Evolutionary conservation across 2,888 invertebrate species (phyloP).

Genomic region (Caenorhabditis afra): DNA sequence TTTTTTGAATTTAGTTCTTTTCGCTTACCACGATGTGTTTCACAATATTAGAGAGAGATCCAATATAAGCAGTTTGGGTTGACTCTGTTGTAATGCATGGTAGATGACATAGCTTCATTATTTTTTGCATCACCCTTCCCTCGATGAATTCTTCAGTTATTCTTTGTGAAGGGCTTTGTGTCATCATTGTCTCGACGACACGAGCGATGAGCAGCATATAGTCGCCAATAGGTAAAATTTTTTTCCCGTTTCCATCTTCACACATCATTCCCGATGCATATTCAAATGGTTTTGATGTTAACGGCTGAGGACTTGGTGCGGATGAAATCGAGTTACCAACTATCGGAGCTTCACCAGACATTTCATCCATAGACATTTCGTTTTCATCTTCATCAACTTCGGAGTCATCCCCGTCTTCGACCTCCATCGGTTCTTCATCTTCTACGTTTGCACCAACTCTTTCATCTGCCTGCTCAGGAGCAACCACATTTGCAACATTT

Average conservation of each 20-base stretch:
- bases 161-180: constrained; percentile 59
- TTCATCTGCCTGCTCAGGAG: constrained; percentile 39
- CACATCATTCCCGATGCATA: constrained; percentile 63
- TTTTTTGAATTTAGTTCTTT: no score
- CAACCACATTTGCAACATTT: constrained; percentile 1
- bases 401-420: constrained; percentile 55
- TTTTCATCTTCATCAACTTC: constrained; percentile 66
- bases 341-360: constrained; percentile 48
- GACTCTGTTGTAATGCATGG: constrained; percentile 49
- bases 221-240: constrained; percentile 73
- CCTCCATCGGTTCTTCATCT: constrained; percentile 45
- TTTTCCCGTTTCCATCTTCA: constrained; percentile 57
- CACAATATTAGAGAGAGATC: constrained; percentile 66
- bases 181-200: constrained; percentile 70
- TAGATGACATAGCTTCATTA: constrained; percentile 57
- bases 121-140: constrained; percentile 55
- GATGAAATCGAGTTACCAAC: constrained; percentile 4
- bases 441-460: constrained; percentile 53
- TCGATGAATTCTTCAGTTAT: constrained; percentile 66
- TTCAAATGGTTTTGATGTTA: constrained; percentile 10
- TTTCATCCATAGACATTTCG: constrained; percentile 70
- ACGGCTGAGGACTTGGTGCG: constrained; percentile 25
- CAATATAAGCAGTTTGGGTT: constrained; percentile 53
- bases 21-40: constrained; percentile 62
- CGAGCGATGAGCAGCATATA: constrained; percentile 70